phyloP scores from a whole-genome alignment of 1,140 invertebrate species.

The Mylabris phalerata region DNA sequence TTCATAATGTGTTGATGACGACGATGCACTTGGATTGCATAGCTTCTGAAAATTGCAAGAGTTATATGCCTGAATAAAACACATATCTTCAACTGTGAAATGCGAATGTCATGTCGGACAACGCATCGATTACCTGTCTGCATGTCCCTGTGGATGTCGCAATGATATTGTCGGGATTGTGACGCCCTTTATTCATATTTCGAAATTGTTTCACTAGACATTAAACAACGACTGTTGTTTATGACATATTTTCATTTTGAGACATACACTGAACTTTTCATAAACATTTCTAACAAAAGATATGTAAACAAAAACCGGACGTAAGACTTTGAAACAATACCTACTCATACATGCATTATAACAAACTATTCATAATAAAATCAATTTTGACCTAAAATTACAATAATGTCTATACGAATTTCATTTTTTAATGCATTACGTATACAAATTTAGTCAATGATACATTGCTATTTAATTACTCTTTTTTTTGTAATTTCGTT shows the following conservation, averaged over 20 bases:
- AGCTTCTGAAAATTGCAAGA: constrained; percentile 15
- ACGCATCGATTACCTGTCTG: constrained; percentile 25
- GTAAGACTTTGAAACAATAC: too few relatives aligned
- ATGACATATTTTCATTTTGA: constrained; percentile 13
- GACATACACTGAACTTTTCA: neutral
- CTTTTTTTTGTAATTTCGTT: constrained; percentile 3
- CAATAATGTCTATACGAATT: constrained; percentile 2
- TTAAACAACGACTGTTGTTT: constrained; percentile 9
- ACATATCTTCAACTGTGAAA: constrained; percentile 16
- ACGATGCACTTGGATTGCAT: too few relatives aligned
- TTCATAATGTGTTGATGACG: too few relatives aligned
- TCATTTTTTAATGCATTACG: constrained; percentile 2
- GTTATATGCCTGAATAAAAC: constrained; percentile 17
- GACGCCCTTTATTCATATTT: constrained; percentile 14
- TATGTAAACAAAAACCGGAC: constrained; percentile 4
- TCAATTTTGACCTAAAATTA: neutral
- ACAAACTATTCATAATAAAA: neutral
- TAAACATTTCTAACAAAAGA: neutral
- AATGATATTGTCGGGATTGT: constrained; percentile 12
- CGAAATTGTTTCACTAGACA: constrained; percentile 7
- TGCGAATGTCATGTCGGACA: constrained; percentile 18
- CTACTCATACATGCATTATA: neutral
- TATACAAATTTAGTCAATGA: constrained; percentile 5
- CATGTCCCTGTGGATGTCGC: constrained; percentile 16
- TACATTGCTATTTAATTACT: constrained; percentile 20